Percentiles rank a stretch among this genome's conserved stretches.
Conservation (phyloP, 2,797 vertebrate species). For the Ciconia nigra region DNA sequence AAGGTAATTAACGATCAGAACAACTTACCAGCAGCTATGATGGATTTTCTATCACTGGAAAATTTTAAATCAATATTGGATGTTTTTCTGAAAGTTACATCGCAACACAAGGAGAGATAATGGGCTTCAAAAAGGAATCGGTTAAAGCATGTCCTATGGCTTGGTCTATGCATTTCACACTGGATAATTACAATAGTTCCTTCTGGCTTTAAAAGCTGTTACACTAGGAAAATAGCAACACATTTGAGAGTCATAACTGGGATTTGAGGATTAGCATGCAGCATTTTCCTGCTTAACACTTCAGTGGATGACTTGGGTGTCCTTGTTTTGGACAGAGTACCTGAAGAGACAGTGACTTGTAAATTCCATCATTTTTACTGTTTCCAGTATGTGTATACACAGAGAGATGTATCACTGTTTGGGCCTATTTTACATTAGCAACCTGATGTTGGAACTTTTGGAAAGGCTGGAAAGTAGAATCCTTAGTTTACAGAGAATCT, state of each 20-base stretch:
- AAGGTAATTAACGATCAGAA: background rate
- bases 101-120: background rate
- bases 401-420: background rate
- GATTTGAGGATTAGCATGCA: background rate
- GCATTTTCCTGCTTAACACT: background rate
- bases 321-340: background rate
- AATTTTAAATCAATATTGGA: background rate
- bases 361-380: background rate
- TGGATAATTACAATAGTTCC: background rate
- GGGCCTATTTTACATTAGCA: background rate
- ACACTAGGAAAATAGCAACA: background rate
- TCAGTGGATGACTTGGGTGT: background rate
- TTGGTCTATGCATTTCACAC: background rate
- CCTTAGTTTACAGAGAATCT: background rate
- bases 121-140: background rate
- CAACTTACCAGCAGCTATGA: background rate
- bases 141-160: background rate
- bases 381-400: background rate
- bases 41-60: background rate
- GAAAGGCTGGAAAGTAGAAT: background rate
- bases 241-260: background rate
- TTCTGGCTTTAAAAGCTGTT: background rate
- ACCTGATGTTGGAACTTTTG: background rate
- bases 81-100: background rate
- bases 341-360: background rate